Conservation (phyloP, 2,113 vertebrate species). For the Sus scrofa region DNA sequence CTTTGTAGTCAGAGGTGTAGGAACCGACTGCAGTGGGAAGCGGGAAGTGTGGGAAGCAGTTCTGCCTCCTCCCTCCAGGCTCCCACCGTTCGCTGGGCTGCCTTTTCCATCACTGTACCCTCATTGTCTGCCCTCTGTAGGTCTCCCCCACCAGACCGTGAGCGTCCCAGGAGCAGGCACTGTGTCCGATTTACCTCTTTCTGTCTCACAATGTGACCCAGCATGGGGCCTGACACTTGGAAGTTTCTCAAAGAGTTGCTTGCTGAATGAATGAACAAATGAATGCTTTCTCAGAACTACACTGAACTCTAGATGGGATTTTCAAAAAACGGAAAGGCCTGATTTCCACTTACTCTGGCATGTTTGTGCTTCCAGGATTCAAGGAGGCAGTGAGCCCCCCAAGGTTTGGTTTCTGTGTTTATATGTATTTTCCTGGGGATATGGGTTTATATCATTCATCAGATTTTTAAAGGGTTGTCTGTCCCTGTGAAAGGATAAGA, state of each 20-base stretch:
- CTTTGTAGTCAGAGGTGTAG: slow-evolving; percentile 47
- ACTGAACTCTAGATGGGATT: slow-evolving; percentile 41
- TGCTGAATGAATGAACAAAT: slow-evolving; percentile 76
- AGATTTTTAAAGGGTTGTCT: neutral
- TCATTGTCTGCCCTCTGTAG: slow-evolving; percentile 55
- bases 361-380: neutral
- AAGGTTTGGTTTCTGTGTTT: neutral
- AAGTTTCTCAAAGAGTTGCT: slow-evolving; percentile 78
- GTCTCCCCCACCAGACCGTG: slow-evolving; percentile 4
- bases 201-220: slow-evolving; percentile 64
- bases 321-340: slow-evolving; percentile 51
- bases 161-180: slow-evolving; percentile 55
- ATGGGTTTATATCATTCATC: neutral
- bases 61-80: neutral
- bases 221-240: slow-evolving; percentile 77
- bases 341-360: neutral
- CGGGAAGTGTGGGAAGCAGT: slow-evolving; percentile 10
- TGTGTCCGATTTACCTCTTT: slow-evolving; percentile 75
- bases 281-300: slow-evolving; percentile 71
- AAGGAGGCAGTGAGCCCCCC: neutral
- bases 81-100: neutral
- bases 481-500: neutral
- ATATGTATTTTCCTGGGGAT: neutral
- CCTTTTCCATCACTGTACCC: slow-evolving; percentile 55
- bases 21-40: neutral